Base-by-base conservation (phyloP, 2,888 invertebrate genomes). In the Resseliella maxima region DNA sequence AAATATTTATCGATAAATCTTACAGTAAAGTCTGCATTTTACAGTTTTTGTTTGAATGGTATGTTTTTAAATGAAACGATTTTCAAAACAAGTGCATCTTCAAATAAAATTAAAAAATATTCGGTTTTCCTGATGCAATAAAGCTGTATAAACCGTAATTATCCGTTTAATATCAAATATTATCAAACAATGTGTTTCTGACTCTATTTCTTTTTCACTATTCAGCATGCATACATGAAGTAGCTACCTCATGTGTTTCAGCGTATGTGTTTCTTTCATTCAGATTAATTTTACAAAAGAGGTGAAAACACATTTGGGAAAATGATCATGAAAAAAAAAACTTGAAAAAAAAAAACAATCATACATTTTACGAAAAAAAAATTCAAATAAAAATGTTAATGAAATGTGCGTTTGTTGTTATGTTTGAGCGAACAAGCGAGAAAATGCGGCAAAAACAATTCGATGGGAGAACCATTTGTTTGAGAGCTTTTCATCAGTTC, bases 21-120 rank as follows among this genome's bases (percentile, higher is more conserved):
- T 72, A 72, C 72, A 72, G 72, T 72, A 15, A 72, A 72, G 35
- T 35, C 72, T n/a, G n/a, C n/a, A n/a, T n/a, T n/a, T n/a, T n/a
- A n/a, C n/a, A n/a, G n/a, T n/a, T n/a, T n/a, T n/a, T n/a, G n/a
- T n/a, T n/a, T n/a, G n/a, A n/a, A n/a, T n/a, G n/a, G n/a, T n/a
- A n/a, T n/a, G 15, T 18, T 0, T 0, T 31, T 72, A 72, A 27
- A 27, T 31, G 8, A 15, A 50, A 18, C 18, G 46, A 6, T 1
- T 15, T 50, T 50, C 46, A 18, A 50, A 50, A 10, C 45, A 45
- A 45, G 45, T 5, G 45, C 5, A 45, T n/a, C n/a, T n/a, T n/a
- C n/a, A n/a, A n/a, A n/a, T n/a, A n/a, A n/a, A n/a, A n/a, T n/a
- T n/a, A n/a, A n/a, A n/a, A n/a, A n/a, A n/a, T n/a, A n/a, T n/a